phyloP scores from a whole-genome alignment of 1,140 invertebrate genomes.

The Ips nitidus region DNA sequence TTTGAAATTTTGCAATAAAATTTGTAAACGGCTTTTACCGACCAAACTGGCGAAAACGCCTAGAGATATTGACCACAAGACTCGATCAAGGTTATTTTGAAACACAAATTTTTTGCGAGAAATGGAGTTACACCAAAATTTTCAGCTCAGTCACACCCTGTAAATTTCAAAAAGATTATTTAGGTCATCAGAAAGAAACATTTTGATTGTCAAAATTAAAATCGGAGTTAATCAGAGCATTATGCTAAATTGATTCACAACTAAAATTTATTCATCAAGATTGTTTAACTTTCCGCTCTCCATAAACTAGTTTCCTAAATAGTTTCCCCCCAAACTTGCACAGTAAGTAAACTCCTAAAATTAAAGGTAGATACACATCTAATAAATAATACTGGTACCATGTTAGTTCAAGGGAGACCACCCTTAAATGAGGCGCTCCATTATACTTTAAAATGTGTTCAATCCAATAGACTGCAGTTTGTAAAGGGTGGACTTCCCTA shows the following conservation, averaged over 20 bases:
- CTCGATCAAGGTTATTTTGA: too few species aligned
- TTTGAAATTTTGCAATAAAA: too few species aligned
- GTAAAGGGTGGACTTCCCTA: conserved; percentile 56
- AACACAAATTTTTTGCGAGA: too few species aligned
- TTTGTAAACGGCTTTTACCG: too few species aligned
- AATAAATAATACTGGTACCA: conserved; percentile 44
- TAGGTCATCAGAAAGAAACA: background rate
- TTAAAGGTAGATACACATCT: conserved; percentile 3
- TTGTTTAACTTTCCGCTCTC: background rate
- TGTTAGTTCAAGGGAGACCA: conserved; percentile 33
- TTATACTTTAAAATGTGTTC: conserved; percentile 69
- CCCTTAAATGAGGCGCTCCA: conserved; percentile 54
- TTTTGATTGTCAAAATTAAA: background rate
- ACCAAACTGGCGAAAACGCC: too few species aligned
- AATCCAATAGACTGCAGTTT: conserved; percentile 67
- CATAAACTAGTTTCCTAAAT: background rate
- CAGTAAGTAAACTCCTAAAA: background rate
- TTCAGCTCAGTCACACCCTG: too few species aligned
- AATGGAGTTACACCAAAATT: too few species aligned
- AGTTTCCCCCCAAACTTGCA: background rate
- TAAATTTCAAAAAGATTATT: too few species aligned
- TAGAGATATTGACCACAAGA: too few species aligned
- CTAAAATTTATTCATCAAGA: background rate
- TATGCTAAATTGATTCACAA: background rate
- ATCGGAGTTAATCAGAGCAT: background rate